Base-by-base conservation (phyloP, 2,797 vertebrate genomes). In the Buphagus erythrorhynchus region DNA sequence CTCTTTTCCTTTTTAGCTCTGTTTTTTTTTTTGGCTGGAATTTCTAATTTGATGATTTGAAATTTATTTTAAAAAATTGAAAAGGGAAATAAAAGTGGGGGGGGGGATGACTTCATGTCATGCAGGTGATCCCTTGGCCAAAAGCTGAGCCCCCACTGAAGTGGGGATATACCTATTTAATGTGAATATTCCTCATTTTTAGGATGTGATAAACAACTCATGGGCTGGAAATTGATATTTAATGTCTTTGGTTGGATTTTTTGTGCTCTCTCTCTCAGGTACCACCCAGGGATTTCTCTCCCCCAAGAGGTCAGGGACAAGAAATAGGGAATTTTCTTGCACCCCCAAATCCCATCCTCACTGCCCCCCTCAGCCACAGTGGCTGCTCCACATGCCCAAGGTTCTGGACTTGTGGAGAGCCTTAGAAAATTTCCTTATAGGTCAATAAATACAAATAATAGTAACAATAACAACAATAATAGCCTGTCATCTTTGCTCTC, bases 71-170 rank as follows among this genome's bases (percentile, higher is more conserved):
- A 0, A 25, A 24, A 55, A 7, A 6, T 15, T 14, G 4, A 4
- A 26, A 33, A 35, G 24, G 10, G 16, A 52, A 75, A 61, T 22
- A 7, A n/a, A 51, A 48, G 9, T 1, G 21, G 6, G 31, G 9
- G 6, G 13, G 2, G 7, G 9, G 9, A 8, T 9, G 7, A 5
- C 1, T 61, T 43, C 15, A 1, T 3, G 1, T 43, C 15, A 1
- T 3, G 1, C 15, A 75, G 38, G n/a, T 17, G 25, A 40, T 31
- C 28, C 31, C 36, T 33, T 10, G 40, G 57, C 20, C 63, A 28
- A 12, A 67, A 25, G 13, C 4, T 48, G 15, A 62, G 18, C 5
- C 26, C 26, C 10, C 17, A 31, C 1, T 7, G 5, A 26, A 36
- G 15, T 5, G 7, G 6, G 16, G 16, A 51, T 51, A 11, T 51